Conservation (phyloP, 2,113 vertebrate genomes). For the Cryptotis parvus region DNA sequence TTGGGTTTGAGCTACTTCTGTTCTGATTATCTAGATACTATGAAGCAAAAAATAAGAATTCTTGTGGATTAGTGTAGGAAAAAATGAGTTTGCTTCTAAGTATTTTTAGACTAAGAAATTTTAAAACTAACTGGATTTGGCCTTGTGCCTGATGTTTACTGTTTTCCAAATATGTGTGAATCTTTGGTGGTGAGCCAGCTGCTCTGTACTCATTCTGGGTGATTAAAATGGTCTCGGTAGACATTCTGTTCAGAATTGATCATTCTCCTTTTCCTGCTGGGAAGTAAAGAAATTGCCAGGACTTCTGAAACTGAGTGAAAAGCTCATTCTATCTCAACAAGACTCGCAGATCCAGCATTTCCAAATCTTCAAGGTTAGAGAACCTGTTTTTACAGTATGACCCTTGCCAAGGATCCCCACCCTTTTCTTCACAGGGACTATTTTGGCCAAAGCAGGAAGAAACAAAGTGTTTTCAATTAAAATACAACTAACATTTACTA, state of each 20-base stretch:
- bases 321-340: conserved; percentile 55
- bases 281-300: conserved; percentile 46
- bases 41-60: conserved; percentile 15
- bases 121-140: conserved; percentile 66
- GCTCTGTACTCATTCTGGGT: conserved; percentile 62
- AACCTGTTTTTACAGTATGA: background rate
- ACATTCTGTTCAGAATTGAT: conserved; percentile 70
- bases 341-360: conserved; percentile 25
- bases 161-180: conserved; percentile 59
- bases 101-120: conserved; percentile 67
- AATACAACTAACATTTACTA: background rate
- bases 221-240: conserved; percentile 75
- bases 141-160: conserved; percentile 71
- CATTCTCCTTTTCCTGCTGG: conserved; percentile 62
- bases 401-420: background rate
- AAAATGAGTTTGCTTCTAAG: conserved; percentile 24
- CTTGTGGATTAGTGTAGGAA: conserved; percentile 3
- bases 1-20: background rate
- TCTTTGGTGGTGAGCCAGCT: conserved; percentile 69
- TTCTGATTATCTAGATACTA: background rate
- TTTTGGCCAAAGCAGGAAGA: background rate
- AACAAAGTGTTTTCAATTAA: background rate
- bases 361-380: conserved; percentile 20
- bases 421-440: background rate
- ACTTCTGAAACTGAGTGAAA: conserved; percentile 50